Evolutionary conservation across 92 coral and sea anemone species (phyloP).

Genomic region (Micromussa lordhowensis): DNA sequence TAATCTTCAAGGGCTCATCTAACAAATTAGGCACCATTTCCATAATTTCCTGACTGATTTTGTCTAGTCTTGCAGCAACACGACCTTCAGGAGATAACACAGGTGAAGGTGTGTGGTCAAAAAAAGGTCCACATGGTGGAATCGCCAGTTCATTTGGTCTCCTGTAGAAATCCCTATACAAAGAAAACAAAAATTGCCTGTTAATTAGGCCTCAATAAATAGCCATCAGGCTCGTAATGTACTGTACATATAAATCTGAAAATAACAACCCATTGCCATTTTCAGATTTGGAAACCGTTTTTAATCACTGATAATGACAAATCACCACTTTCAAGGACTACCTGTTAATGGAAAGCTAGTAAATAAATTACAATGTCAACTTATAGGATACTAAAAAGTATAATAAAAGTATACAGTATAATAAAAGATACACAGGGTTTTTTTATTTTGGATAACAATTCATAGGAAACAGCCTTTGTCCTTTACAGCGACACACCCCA

Average conservation of each 20-base stretch:
- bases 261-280: no score
- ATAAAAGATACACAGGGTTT: no score
- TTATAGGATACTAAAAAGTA: no score
- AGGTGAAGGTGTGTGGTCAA: constrained; percentile 75
- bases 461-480: no score
- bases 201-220: not conserved
- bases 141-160: constrained; percentile 58
- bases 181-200: not conserved
- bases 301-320: no score
- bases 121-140: constrained; percentile 24
- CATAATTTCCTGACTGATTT: constrained; percentile 89
- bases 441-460: no score
- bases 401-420: no score
- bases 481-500: no score
- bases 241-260: not conserved
- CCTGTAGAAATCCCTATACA: constrained; percentile 21
- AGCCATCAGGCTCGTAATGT: not conserved
- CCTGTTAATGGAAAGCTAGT: no score
- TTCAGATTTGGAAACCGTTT: no score
- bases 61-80: constrained; percentile 92
- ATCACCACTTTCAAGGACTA: no score
- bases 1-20: constrained; percentile 81
- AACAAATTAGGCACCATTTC: constrained; percentile 78
- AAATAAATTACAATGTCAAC: no score
- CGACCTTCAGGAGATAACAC: constrained; percentile 96